These are phyloP conservation scores for Semibalanus balanoides DNA, from an alignment of 1,140 invertebrate species.

Conservation along the genomic window DNA sequence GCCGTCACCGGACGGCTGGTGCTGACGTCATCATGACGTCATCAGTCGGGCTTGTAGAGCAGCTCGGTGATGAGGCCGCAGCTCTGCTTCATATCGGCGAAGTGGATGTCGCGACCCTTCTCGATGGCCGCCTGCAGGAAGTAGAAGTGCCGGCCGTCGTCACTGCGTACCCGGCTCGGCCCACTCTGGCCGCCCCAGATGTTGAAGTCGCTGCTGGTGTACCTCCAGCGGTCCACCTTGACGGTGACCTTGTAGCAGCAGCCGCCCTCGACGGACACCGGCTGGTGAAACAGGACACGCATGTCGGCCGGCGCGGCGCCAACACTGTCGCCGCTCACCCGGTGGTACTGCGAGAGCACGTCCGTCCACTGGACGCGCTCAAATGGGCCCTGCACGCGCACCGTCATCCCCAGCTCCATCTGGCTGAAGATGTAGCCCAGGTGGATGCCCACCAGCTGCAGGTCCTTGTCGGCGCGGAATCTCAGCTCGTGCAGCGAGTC, in stretches of 20 bases:
- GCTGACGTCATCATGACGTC: too few relatives aligned
- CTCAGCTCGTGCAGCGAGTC: conserved; percentile 19
- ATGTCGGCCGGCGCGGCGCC: conserved; percentile 16
- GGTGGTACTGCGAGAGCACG: conserved; percentile 17
- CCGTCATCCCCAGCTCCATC: conserved; percentile 21
- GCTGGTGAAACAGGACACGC: conserved; percentile 19
- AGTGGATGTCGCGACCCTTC: conserved; percentile 15
- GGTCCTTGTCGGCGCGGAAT: conserved; percentile 19
- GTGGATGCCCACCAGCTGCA: conserved; percentile 17
- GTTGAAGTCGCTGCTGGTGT: conserved; percentile 13
- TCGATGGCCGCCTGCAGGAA: conserved; percentile 21
- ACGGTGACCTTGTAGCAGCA: conserved; percentile 20
- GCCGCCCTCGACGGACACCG: conserved; percentile 18
- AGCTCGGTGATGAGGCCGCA: conserved; percentile 19
- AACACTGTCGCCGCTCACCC: conserved; percentile 18
- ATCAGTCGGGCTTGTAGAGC: conserved; percentile 16
- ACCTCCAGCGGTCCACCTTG: conserved; percentile 1
- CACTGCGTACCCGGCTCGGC: conserved; percentile 11
- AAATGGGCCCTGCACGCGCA: conserved; percentile 21
- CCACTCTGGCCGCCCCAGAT: conserved; percentile 21
- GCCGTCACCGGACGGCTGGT: too few relatives aligned
- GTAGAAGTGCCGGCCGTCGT: conserved; percentile 18
- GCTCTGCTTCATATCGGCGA: conserved; percentile 16
- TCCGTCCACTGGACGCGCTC: conserved; percentile 21
- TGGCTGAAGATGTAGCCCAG: conserved; percentile 21